Base-by-base conservation (phyloP, 23 tunicate genomes). In the Ciona savignyi region DNA sequence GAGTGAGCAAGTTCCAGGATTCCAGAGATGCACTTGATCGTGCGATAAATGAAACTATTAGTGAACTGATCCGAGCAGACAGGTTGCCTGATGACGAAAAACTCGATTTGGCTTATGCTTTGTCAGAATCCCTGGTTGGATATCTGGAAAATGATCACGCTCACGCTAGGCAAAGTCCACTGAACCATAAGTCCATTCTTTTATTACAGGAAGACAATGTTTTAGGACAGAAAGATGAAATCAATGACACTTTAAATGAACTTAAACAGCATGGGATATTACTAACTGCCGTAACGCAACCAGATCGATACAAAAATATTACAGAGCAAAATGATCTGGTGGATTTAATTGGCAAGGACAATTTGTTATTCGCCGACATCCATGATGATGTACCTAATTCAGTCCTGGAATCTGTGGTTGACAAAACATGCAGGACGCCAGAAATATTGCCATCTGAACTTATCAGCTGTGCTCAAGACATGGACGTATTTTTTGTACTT, bases 391-490 rank as follows among this genome's bases (percentile, higher is more conserved):
- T 26, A 35, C 26, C 56, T 6, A 9, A 9, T 9, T 42, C 56
- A 6, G n/a, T n/a, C n/a, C n/a, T n/a, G n/a, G 33, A 67, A 33
- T 25, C 11, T 28, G 66, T 78, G 20, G 60, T 30, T 35, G 60
- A 29, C 11, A 76, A 77, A 63, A 56, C 78, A 6, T 85, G 90
- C 27, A 67, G 90, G 4, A 42, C 68, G 0, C 90, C 90, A 15
- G 65, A 27, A 27, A 29, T 21, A 9, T 60, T 78, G 29, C 74
- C 78, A 22, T 25, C 78, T 22, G 65, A 70, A 3, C 51, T 33
- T 9, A 42, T 64, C 21, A 61, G 70, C 79, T 85, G 90, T 66
- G 61, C 27, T 3, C 67, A 70, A 3, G 1, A 70, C 11, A 72
- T 75, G 20, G 90, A 85, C 30, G 26, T 85, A 0, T 71, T 23